Conservation (phyloP, 2,797 vertebrate genomes). For the Sebastes vulpes region DNA sequence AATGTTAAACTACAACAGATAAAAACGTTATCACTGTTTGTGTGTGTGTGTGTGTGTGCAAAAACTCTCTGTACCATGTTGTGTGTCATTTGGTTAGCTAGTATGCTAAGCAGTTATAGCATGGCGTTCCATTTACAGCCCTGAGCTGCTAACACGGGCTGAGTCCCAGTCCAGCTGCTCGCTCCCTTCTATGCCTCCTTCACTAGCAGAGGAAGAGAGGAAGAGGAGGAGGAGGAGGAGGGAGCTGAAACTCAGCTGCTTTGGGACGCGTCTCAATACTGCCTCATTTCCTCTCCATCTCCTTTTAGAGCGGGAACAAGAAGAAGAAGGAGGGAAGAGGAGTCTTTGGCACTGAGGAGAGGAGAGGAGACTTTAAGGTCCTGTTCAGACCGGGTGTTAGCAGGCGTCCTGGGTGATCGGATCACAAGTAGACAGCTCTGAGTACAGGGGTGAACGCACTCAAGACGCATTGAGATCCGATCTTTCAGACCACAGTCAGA, state of each 20-base stretch:
- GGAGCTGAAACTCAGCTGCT: slow-evolving; percentile 33
- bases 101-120: slow-evolving; percentile 9
- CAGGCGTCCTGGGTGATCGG: too few relatives aligned
- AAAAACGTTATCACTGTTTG: slow-evolving; percentile 43
- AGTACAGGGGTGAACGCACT: too few relatives aligned
- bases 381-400: too few relatives aligned
- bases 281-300: slow-evolving; percentile 46
- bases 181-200: slow-evolving; percentile 38
- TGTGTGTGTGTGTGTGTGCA: slow-evolving; percentile 4
- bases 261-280: slow-evolving; percentile 44
- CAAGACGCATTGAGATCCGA: too few relatives aligned
- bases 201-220: background rate
- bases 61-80: slow-evolving; percentile 38
- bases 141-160: slow-evolving; percentile 35
- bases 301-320: slow-evolving; percentile 18
- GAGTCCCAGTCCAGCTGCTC: slow-evolving; percentile 55
- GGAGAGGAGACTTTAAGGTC: slow-evolving; percentile 29
- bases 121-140: slow-evolving; percentile 25
- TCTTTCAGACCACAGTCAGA: too few relatives aligned
- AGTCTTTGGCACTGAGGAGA: slow-evolving; percentile 68
- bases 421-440: too few relatives aligned
- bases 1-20: slow-evolving; percentile 58
- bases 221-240: background rate
- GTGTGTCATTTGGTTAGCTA: slow-evolving; percentile 42
- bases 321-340: background rate